Percentiles rank a stretch among this genome's conserved stretches.
Conservation (phyloP, 2,888 invertebrate genomes). For the Cheilosia vernalis region DNA sequence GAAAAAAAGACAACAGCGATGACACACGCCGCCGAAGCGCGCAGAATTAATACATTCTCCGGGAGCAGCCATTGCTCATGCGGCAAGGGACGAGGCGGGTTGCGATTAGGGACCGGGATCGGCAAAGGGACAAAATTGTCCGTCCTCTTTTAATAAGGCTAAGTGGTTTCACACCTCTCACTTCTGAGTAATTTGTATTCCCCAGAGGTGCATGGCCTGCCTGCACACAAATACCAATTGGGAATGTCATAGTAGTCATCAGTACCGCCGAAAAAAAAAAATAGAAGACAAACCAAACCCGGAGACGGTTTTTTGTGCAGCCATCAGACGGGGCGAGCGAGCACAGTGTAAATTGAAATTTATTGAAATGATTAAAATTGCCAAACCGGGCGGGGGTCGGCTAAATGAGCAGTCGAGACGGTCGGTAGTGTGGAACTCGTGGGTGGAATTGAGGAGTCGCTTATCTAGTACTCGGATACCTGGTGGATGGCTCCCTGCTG, state of each 20-base stretch:
- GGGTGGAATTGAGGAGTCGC: constrained; percentile 18
- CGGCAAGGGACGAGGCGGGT: constrained; percentile 9
- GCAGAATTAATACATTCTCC: constrained; percentile 70
- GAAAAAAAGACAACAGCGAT: constrained; percentile 23
- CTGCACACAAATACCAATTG: constrained; percentile 50
- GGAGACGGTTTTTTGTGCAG: constrained; percentile 27
- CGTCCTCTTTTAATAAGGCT: constrained; percentile 71
- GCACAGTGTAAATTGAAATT: constrained; percentile 61
- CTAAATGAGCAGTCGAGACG: constrained; percentile 20
- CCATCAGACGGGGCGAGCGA: not conserved
- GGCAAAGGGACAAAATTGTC: constrained; percentile 28
- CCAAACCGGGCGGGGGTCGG: constrained; percentile 9
- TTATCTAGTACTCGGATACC: constrained; percentile 33
- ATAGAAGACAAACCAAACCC: constrained; percentile 24
- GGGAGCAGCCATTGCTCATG: constrained; percentile 63
- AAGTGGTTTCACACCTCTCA: constrained; percentile 71
- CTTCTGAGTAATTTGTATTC: constrained; percentile 57
- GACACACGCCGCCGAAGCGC: constrained; percentile 63
- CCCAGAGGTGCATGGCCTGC: constrained; percentile 50
- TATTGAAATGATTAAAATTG: constrained; percentile 67
- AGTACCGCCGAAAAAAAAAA: constrained; percentile 1
- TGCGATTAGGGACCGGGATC: constrained; percentile 59
- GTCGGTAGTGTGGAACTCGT: not conserved
- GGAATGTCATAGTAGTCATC: constrained; percentile 41
- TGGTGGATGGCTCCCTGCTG: constrained; percentile 35